Percentiles rank a stretch among this genome's conserved stretches.
Conservation (phyloP, 2,113 vertebrate species). For the Macquaria australasica region DNA sequence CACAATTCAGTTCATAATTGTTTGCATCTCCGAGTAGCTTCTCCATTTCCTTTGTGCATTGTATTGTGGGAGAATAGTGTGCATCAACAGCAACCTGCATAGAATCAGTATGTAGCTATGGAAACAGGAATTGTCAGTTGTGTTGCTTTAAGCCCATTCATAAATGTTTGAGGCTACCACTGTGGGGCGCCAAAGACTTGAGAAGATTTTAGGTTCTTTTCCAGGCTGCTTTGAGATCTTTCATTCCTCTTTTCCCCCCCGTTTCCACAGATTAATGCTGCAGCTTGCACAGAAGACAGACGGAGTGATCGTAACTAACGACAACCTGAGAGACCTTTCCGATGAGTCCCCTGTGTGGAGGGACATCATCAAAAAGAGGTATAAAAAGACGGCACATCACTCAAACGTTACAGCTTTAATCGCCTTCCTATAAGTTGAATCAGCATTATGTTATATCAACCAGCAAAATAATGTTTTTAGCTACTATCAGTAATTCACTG, state of each 20-base stretch:
- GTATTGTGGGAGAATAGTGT: background rate
- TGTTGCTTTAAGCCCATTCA: background rate
- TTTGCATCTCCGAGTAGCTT: no score
- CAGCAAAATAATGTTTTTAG: background rate
- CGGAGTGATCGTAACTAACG: slow-evolving; percentile 92
- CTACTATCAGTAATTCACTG: background rate
- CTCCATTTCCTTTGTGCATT: background rate
- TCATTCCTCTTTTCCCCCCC: no score
- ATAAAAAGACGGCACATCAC: background rate
- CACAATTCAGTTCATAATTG: no score
- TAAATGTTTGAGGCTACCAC: background rate
- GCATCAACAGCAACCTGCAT: background rate
- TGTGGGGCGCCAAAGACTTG: background rate
- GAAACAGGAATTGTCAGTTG: background rate
- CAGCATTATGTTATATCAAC: background rate
- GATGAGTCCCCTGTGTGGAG: slow-evolving; percentile 87
- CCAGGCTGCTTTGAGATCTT: background rate
- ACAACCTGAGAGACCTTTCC: slow-evolving; percentile 91
- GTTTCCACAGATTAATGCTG: slow-evolving; percentile 87
- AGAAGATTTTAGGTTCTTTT: background rate
- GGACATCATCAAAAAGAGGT: slow-evolving; percentile 92
- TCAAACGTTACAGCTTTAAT: background rate
- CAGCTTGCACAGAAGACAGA: slow-evolving; percentile 86
- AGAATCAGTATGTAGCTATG: background rate
- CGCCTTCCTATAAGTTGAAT: background rate